Conservation (phyloP, 2,113 vertebrate species). For the Cercopithecus mona region DNA sequence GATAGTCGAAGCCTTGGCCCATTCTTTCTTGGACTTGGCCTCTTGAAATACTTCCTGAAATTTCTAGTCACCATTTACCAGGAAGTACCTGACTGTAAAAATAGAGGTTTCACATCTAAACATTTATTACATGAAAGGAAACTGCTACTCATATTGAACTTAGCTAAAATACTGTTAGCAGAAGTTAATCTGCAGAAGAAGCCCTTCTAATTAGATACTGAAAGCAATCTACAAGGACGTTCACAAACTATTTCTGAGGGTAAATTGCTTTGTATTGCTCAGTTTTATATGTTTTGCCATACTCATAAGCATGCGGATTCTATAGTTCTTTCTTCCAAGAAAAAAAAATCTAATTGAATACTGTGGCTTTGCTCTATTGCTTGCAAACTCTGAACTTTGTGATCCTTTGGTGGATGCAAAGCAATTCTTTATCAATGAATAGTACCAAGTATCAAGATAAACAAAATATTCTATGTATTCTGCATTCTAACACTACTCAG, state of each 20-base stretch:
- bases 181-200: neutral
- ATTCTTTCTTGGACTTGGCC: neutral
- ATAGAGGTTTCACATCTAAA: neutral
- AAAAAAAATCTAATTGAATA: neutral
- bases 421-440: slow-evolving; percentile 64
- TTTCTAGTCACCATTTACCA: neutral
- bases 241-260: neutral
- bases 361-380: neutral
- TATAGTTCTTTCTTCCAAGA: neutral
- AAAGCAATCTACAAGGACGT: neutral
- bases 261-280: neutral
- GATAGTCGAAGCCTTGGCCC: neutral
- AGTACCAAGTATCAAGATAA: slow-evolving; percentile 53
- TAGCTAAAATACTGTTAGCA: neutral
- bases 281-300: neutral
- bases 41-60: neutral
- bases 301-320: neutral
- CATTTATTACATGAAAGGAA: neutral
- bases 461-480: slow-evolving; percentile 34
- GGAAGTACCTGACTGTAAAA: neutral
- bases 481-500: slow-evolving; percentile 66
- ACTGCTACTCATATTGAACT: neutral
- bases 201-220: neutral
- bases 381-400: neutral
- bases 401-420: neutral